Evolutionary conservation across 2,113 vertebrate species (phyloP).

Genomic region (Cheirogaleus medius): DNA sequence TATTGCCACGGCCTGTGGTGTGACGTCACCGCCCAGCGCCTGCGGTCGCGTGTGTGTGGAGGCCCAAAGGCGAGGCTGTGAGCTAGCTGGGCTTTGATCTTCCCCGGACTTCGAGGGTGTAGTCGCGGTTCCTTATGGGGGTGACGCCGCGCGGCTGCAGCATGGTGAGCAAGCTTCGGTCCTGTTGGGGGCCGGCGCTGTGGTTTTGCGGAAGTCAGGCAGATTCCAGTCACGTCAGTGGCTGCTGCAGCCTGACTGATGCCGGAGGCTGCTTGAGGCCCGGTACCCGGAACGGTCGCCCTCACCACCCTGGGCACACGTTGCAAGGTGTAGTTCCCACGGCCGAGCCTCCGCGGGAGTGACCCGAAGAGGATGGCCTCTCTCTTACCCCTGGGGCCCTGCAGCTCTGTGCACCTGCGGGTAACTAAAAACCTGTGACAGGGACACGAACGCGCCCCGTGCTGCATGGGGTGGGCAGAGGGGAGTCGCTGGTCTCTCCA

Average conservation of each 20-base stretch:
- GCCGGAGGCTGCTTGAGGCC: background rate
- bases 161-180: background rate
- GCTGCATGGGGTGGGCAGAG: background rate
- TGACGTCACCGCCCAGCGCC: background rate
- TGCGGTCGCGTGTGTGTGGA: background rate
- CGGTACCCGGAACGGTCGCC: rapidly evolving
- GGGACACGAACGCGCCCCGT: background rate
- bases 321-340: background rate
- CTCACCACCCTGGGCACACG: background rate
- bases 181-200: background rate
- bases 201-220: background rate
- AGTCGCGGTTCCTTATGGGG: rapidly evolving
- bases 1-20: background rate
- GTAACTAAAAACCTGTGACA: background rate
- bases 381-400: background rate
- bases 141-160: background rate
- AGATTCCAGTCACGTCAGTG: background rate
- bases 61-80: rapidly evolving
- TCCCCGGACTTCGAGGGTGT: rapidly evolving
- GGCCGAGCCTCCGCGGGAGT: background rate
- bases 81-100: rapidly evolving
- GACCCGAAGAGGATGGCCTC: background rate
- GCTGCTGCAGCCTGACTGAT: background rate
- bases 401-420: rapidly evolving
- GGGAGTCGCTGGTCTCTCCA: background rate